These are phyloP conservation scores for Pyrocephalus nanus DNA, from an alignment of 2,797 vertebrate species.

Conservation along the genomic window DNA sequence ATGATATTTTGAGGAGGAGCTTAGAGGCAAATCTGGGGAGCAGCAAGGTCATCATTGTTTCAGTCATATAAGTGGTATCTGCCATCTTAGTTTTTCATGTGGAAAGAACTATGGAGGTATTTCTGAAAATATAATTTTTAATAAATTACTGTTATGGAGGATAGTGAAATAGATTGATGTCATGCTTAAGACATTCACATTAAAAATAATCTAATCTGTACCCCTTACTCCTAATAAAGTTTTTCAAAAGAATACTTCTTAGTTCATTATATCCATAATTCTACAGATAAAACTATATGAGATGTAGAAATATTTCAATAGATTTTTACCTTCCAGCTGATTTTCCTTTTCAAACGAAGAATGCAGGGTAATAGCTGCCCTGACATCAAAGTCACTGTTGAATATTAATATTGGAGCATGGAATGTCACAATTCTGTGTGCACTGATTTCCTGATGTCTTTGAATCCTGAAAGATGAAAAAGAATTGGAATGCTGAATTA, in stretches of 20 bases:
- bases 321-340: neutral
- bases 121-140: neutral
- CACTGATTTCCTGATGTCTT: neutral
- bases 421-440: neutral
- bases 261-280: neutral
- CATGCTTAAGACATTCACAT: neutral
- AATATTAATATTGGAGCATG: neutral
- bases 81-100: neutral
- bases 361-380: neutral
- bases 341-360: neutral
- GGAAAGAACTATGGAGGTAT: neutral
- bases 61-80: neutral
- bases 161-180: neutral
- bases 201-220: neutral
- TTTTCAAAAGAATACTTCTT: neutral
- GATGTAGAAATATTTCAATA: neutral
- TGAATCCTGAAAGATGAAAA: neutral
- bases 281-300: neutral
- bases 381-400: neutral
- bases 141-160: neutral
- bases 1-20: neutral
- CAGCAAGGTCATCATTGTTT: neutral
- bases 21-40: neutral
- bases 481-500: neutral
- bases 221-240: neutral